Base-by-base conservation (phyloP, 2,113 vertebrate genomes). In the Melanostigma gelatinosum region DNA sequence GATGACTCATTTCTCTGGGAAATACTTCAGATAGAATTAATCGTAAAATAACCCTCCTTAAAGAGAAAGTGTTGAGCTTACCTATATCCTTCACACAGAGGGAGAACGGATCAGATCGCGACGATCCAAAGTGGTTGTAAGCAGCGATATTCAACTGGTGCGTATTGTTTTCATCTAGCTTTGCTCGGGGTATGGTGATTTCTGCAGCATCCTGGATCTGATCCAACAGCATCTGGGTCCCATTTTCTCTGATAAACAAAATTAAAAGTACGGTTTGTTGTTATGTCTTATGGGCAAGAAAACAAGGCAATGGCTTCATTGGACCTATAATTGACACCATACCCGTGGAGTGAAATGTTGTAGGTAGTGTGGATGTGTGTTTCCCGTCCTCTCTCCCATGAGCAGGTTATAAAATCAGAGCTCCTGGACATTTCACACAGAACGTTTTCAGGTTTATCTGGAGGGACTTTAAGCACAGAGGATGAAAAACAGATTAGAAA, bases 111-210 rank as follows among this genome's bases (percentile, higher is more conserved):
- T 94, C 89, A 1, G 93, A 94, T 13, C 46, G 57, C 0, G 91
- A 88, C 4, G 48, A 38, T 84, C 94, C 94, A 9, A 95, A 87
- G 74, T 64, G 75, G 83, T 95, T 95, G 73, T 46, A 24, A 8
- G 93, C 93, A 7, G 40, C 84, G 63, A 95, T 40, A 18, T 11
- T 73, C 50, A 95, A 8, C 48, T 55, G 46, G 76, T 85, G 91
- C 24, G 76, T 80, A 6, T 16, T 57, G 27, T 83, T 82, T 58
- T 84, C 75, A 62, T 89, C 77, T 6, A 93, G 55, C n/a, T 32
- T 15, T 0, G 69, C 22, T 73, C 77, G 69, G 44, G 77, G 82
- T 52, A 95, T 50, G 24, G 34, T 20, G 55, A 90, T 34, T 13
- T 50, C 6, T 22, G 27, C 52, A 18, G 38, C 32, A 9, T 67